Evolutionary conservation across 2,113 vertebrate species (phyloP).

Genomic region (Lutjanus erythropterus): DNA sequence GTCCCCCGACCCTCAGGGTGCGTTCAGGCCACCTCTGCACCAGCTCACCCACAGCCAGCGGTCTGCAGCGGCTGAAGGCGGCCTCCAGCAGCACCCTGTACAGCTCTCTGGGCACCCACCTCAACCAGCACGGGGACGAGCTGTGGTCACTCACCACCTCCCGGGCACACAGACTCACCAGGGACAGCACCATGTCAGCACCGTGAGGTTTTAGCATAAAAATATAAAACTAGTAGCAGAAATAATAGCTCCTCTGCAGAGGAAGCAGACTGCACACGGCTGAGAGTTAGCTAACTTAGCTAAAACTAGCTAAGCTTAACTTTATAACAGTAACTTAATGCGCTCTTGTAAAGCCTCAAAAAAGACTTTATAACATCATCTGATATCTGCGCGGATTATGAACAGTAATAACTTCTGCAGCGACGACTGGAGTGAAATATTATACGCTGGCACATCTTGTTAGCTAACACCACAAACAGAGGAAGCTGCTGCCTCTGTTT

Average conservation of each 20-base stretch:
- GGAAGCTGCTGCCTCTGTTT: slow-evolving; percentile 52
- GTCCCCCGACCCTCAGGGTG: slow-evolving; percentile 84
- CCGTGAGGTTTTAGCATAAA: not conserved
- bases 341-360: slow-evolving; percentile 35
- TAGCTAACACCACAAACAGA: slow-evolving; percentile 5
- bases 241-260: not conserved
- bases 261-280: not conserved
- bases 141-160: slow-evolving; percentile 89
- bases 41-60: slow-evolving; percentile 86
- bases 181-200: slow-evolving; percentile 78
- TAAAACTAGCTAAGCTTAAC: slow-evolving; percentile 50
- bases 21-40: slow-evolving; percentile 90
- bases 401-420: not conserved
- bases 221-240: accelerated
- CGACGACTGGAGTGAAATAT: slow-evolving; percentile 13
- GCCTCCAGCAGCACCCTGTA: slow-evolving; percentile 89
- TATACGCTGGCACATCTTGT: not conserved
- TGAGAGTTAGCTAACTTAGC: slow-evolving; percentile 23
- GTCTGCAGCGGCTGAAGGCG: slow-evolving; percentile 86
- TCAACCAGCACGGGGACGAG: slow-evolving; percentile 82
- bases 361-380: slow-evolving; percentile 41
- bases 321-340: slow-evolving; percentile 40
- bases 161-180: slow-evolving; percentile 87
- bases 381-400: slow-evolving; percentile 17
- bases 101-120: slow-evolving; percentile 87